These are phyloP conservation scores for Drosophila varians DNA, from an alignment of 1,140 invertebrate genomes.

Conservation along the genomic window DNA sequence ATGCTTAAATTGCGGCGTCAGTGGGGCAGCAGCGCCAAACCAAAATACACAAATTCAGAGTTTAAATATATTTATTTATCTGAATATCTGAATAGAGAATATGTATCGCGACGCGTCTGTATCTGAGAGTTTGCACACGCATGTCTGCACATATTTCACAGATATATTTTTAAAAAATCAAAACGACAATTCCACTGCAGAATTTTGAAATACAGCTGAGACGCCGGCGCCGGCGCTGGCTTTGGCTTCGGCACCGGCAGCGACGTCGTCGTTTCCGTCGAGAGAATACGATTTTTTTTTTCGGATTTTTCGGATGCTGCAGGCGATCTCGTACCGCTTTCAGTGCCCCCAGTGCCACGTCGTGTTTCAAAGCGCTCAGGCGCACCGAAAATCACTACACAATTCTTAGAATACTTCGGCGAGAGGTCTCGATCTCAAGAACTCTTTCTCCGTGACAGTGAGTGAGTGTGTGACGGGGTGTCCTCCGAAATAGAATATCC, in stretches of 20 bases:
- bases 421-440: slow-evolving; percentile 12
- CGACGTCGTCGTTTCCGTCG: slow-evolving; percentile 8
- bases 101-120: slow-evolving; percentile 26
- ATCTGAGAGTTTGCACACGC: slow-evolving; percentile 9
- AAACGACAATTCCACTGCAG: slow-evolving; percentile 72
- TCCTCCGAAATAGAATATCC: neutral
- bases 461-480: slow-evolving; percentile 24
- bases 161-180: slow-evolving; percentile 81
- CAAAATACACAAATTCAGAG: slow-evolving; percentile 13
- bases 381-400: slow-evolving; percentile 13
- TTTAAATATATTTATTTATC: slow-evolving; percentile 47
- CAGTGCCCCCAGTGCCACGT: slow-evolving; percentile 70
- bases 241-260: slow-evolving; percentile 16
- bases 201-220: slow-evolving; percentile 77
- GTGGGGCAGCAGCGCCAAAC: slow-evolving; percentile 3
- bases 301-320: slow-evolving; percentile 31
- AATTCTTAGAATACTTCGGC: neutral
- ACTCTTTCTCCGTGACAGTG: slow-evolving; percentile 49
- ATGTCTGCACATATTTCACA: slow-evolving; percentile 38
- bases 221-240: neutral
- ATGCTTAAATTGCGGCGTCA: slow-evolving; percentile 11
- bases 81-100: slow-evolving; percentile 40
- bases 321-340: slow-evolving; percentile 52
- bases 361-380: slow-evolving; percentile 74
- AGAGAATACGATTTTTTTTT: neutral